Conservation (phyloP, 2,797 vertebrate genomes). For the Liparis tanakae region DNA sequence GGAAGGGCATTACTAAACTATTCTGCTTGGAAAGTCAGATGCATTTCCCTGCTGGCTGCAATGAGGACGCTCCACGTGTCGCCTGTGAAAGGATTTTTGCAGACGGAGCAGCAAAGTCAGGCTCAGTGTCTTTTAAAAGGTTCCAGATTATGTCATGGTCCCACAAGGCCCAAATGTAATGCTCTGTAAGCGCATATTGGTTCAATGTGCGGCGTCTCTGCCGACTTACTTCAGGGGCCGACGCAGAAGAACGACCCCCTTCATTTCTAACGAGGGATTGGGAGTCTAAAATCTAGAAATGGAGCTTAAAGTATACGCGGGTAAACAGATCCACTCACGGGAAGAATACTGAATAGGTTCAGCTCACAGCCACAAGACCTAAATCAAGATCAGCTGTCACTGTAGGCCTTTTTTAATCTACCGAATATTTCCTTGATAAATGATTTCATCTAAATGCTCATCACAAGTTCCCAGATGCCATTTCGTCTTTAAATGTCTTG, state of each 20-base stretch:
- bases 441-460: background rate
- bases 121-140: constrained; percentile 44
- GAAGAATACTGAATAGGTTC: constrained; percentile 15
- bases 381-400: background rate
- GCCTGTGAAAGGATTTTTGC: constrained; percentile 58
- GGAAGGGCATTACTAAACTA: constrained; percentile 4
- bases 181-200: constrained; percentile 42
- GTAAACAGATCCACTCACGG: background rate
- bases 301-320: background rate
- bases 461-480: background rate
- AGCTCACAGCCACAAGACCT: background rate
- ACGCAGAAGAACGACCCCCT: constrained; percentile 13
- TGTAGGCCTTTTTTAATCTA: background rate
- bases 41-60: constrained; percentile 35
- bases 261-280: background rate
- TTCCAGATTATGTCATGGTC: constrained; percentile 67
- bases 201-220: constrained; percentile 51
- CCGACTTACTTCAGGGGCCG: constrained; percentile 31
- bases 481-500: background rate
- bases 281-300: constrained; percentile 2
- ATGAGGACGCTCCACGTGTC: constrained; percentile 26
- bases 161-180: constrained; percentile 54
- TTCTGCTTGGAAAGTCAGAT: constrained; percentile 4
- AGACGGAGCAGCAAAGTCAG: constrained; percentile 48
- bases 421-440: background rate